These are phyloP conservation scores for Lepidotrigona ventralis DNA, from an alignment of 1,140 invertebrate genomes.

Conservation along the genomic window DNA sequence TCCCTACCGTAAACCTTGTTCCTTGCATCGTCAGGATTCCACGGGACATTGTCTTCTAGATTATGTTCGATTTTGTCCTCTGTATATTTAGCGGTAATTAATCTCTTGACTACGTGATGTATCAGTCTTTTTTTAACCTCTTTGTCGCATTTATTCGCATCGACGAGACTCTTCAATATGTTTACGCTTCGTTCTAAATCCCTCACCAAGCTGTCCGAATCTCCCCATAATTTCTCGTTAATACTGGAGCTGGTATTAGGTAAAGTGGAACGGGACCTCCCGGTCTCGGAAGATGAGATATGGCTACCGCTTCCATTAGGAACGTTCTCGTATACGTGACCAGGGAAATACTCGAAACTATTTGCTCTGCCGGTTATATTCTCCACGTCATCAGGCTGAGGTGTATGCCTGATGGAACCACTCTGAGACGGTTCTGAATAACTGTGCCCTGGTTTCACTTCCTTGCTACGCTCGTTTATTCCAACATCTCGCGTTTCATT, in stretches of 20 bases:
- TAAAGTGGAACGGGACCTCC: constrained; percentile 74
- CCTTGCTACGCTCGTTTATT: background rate
- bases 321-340: constrained; percentile 77
- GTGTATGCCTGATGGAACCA: constrained; percentile 62
- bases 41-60: constrained; percentile 75
- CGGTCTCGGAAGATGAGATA: constrained; percentile 71
- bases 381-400: constrained; percentile 68
- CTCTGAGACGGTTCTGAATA: constrained; percentile 67
- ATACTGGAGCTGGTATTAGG: constrained; percentile 78
- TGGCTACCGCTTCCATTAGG: constrained; percentile 69
- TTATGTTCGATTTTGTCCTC: constrained; percentile 76
- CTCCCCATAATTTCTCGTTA: constrained; percentile 77
- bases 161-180: constrained; percentile 77
- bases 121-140: constrained; percentile 76
- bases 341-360: constrained; percentile 81
- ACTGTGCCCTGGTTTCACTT: constrained; percentile 38
- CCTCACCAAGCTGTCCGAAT: constrained; percentile 74
- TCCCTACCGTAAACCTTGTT: constrained; percentile 75
- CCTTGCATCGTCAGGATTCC: constrained; percentile 76
- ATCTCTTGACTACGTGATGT: constrained; percentile 77
- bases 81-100: constrained; percentile 75
- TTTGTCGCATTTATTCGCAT: constrained; percentile 76
- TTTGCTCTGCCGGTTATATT: constrained; percentile 76
- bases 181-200: constrained; percentile 78
- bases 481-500: background rate